These are phyloP conservation scores for Crocallis elinguaria DNA, from an alignment of 2,888 invertebrate genomes.

Conservation along the genomic window DNA sequence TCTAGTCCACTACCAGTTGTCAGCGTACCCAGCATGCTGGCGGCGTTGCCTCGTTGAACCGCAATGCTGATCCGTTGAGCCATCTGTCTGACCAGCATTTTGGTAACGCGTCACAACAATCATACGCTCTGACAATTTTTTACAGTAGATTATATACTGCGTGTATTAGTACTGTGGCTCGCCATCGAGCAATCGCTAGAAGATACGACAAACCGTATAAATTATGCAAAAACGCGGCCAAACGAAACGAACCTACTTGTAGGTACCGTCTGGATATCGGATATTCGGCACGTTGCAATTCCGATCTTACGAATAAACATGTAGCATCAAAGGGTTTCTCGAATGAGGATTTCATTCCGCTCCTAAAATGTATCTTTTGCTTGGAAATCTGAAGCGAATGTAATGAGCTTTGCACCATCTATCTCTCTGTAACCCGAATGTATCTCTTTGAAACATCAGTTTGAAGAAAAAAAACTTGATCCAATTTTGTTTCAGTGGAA, in stretches of 20 bases:
- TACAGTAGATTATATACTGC: slow-evolving; percentile 2
- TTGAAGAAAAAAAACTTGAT: slow-evolving; percentile 18
- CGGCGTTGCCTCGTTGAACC: too few relatives aligned
- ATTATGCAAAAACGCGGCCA: slow-evolving; percentile 55
- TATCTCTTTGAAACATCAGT: slow-evolving; percentile 15
- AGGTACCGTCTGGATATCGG: slow-evolving; percentile 27
- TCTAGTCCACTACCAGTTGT: too few relatives aligned
- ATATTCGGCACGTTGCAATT: slow-evolving; percentile 39
- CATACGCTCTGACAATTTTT: too few relatives aligned
- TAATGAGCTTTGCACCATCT: slow-evolving; percentile 38
- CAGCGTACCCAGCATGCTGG: too few relatives aligned
- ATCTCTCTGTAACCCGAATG: slow-evolving; percentile 29
- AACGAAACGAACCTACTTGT: slow-evolving; percentile 33
- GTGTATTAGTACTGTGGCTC: slow-evolving; percentile 4
- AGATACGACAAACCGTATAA: slow-evolving; percentile 61
- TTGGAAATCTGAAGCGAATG: slow-evolving; percentile 37
- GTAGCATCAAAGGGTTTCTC: slow-evolving; percentile 39
- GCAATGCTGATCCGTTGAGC: too few relatives aligned
- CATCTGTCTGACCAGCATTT: neutral
- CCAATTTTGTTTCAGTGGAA: neutral
- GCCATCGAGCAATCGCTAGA: slow-evolving; percentile 51
- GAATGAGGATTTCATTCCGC: slow-evolving; percentile 34
- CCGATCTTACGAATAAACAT: slow-evolving; percentile 40
- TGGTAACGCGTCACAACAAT: too few relatives aligned
- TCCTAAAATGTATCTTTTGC: slow-evolving; percentile 39